These are phyloP conservation scores for Rousettus madagascariensis DNA, from an alignment of 2,797 vertebrate species.

Conservation along the genomic window DNA sequence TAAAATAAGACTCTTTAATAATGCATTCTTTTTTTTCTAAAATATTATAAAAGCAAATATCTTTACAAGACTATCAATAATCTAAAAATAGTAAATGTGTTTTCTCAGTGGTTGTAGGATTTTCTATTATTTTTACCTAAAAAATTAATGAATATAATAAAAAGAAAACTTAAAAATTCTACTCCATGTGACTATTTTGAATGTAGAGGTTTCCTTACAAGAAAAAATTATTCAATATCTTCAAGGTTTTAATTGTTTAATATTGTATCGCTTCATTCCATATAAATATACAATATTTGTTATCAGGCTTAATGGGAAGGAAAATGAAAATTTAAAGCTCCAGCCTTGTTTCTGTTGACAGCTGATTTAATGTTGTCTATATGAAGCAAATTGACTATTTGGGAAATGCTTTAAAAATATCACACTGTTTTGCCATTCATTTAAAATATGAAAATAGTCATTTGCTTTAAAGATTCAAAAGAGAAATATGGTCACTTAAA, in stretches of 20 bases:
- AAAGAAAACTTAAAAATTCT: neutral
- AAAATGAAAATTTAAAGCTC: neutral
- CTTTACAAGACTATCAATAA: neutral
- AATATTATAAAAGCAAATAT: neutral
- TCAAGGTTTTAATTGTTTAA: conserved; percentile 28
- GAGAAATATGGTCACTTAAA: neutral
- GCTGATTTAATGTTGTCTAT: neutral
- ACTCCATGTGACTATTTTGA: neutral
- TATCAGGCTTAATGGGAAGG: neutral
- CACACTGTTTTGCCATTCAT: neutral
- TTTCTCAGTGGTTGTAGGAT: neutral
- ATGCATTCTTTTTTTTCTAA: neutral
- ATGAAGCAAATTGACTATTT: neutral
- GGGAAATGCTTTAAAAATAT: neutral
- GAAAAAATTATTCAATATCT: neutral
- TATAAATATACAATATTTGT: neutral
- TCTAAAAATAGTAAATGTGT: neutral
- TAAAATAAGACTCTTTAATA: neutral
- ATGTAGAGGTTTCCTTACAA: neutral
- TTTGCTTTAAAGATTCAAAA: neutral
- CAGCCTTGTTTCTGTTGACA: neutral
- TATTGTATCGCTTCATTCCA: neutral
- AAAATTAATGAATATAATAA: conserved; percentile 34
- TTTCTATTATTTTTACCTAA: conserved; percentile 26
- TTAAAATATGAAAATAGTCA: neutral